Evolutionary conservation across 92 coral and sea anemone genomes (phyloP).

Genomic region (Palythoa grandis): DNA sequence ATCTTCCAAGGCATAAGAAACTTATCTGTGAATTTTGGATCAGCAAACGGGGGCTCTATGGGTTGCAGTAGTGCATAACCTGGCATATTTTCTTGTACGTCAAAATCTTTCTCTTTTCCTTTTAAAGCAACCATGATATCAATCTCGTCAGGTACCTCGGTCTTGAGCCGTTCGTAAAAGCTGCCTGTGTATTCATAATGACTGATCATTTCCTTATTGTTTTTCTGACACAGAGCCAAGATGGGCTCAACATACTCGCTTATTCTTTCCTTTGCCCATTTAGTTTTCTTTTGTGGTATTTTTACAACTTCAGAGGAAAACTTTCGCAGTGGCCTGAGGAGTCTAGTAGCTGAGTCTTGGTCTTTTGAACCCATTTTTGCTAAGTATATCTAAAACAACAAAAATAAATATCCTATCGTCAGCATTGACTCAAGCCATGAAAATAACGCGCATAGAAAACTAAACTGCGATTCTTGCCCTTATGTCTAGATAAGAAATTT

Average conservation of each 20-base stretch:
- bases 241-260: conserved; percentile 48
- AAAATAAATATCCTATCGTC: no score
- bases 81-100: background rate
- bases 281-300: conserved; percentile 41
- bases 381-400: background rate
- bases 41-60: background rate
- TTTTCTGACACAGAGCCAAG: conserved; percentile 17
- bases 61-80: conserved; percentile 16
- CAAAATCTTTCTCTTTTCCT: conserved; percentile 29
- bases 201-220: background rate
- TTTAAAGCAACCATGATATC: conserved; percentile 43
- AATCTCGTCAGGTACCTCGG: conserved; percentile 29
- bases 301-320: conserved; percentile 52
- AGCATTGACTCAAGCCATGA: no score
- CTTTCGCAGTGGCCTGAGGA: conserved; percentile 59
- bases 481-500: no score
- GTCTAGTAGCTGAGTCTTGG: conserved; percentile 15
- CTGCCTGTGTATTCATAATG: conserved; percentile 44
- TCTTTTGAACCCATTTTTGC: background rate
- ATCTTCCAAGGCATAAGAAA: conserved; percentile 17
- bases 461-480: no score
- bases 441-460: no score
- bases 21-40: background rate
- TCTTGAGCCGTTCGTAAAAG: conserved; percentile 30
- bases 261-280: conserved; percentile 58